Base-by-base conservation (phyloP, 2,797 vertebrate genomes). In the Galaxias olidus region DNA sequence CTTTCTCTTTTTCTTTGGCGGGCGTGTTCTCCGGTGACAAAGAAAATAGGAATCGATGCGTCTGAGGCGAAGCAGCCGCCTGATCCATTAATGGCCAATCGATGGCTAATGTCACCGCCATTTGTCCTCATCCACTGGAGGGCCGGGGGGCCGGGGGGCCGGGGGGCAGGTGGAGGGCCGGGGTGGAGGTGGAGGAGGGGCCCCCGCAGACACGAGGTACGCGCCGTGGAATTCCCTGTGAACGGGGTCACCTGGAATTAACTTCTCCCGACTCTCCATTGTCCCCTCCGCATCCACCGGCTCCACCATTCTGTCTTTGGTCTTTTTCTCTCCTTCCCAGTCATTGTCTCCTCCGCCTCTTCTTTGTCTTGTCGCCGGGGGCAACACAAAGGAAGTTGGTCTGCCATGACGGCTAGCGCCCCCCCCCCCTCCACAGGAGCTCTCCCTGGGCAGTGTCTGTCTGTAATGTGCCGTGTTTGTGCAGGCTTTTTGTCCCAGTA, bases 41-140 rank as follows among this genome's bases (percentile, higher is more conserved):
- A 71, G 68, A 73, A 81, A 88, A 86, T 77, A 88, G 75, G 86
- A 91, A 90, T 90, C 86, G 81, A 89, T 89, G 81, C 58, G 80
- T 87, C 87, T 89, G 81, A 68, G 59, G 57, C 76, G 65, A 71
- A 11, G 59, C 68, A 61, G 65, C 74, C 73, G 81, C 75, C 83
- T 41, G 54, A 77, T 84, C 73, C 70, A 74, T 88, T 90, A 89
- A 89, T 84, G 84, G 73, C 71, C 69, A 87, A 90, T 92, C 86
- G 19, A 92, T 90, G 76, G 65, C 60, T 82, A 86, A 88, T 87
- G 89, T 84, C 88, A 87, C 79, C 81, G 72, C 72, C 83, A 89
- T 89, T 89, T 87, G 85, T 90, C 72, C 83, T 90, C 83, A 90
- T 89, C 71, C 75, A 73, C 17, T 63, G 10, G 67, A 73, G 69